phyloP scores from a whole-genome alignment of 2,888 invertebrate genomes.

The Chalcosyrphus nemorum region DNA sequence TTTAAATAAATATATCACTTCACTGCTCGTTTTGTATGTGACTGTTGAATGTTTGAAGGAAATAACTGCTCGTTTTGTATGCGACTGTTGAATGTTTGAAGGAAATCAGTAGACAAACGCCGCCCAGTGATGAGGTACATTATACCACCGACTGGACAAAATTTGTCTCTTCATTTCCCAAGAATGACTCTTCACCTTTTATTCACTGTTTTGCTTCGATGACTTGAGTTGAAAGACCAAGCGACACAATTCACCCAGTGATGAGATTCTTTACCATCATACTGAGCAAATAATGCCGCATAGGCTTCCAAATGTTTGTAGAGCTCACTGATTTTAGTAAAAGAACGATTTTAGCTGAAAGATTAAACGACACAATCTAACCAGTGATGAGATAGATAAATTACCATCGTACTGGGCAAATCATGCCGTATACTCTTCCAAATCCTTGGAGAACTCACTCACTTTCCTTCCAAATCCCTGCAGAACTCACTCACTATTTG shows the following conservation, averaged over 20 bases:
- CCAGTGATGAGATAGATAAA: conserved; percentile 57
- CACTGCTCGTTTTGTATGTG: too few species aligned
- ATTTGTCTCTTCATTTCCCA: conserved; percentile 75
- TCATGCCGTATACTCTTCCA: too few species aligned
- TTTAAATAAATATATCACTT: too few species aligned
- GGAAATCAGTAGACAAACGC: conserved; percentile 78
- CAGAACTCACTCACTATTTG: too few species aligned
- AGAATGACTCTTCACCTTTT: neutral
- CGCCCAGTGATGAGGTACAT: conserved; percentile 79
- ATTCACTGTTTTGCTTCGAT: neutral
- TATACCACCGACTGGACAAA: conserved; percentile 76
- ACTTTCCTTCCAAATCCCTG: too few species aligned
- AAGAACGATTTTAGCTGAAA: neutral
- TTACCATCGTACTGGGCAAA: too few species aligned
- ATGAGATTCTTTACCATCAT: conserved; percentile 52
- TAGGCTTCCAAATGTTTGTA: conserved; percentile 2
- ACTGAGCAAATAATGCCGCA: conserved; percentile 53
- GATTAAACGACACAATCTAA: conserved; percentile 59
- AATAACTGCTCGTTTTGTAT: too few species aligned
- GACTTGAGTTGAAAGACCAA: conserved; percentile 17
- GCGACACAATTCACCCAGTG: conserved; percentile 67
- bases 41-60: too few species aligned
- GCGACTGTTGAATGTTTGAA: conserved; percentile 15
- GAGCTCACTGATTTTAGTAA: neutral
- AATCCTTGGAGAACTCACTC: too few species aligned